Conservation (phyloP, 1,140 invertebrate species). For the Drosophila ogumai region DNA sequence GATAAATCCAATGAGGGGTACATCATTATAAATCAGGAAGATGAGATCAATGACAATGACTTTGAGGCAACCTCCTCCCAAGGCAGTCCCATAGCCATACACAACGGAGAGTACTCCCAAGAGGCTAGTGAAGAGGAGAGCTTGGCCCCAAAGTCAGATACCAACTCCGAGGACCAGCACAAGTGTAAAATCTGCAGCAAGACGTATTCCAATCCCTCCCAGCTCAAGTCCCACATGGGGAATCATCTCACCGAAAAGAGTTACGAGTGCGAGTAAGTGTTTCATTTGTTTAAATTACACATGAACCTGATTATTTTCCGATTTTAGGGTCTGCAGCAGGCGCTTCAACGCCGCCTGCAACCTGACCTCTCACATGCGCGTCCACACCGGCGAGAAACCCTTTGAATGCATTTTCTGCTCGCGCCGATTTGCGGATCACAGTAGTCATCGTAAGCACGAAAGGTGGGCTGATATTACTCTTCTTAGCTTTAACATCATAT, state of each 20-base stretch:
- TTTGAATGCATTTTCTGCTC: conserved; percentile 63
- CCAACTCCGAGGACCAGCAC: conserved; percentile 31
- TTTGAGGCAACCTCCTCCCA: conserved; percentile 4
- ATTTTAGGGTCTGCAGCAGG: conserved; percentile 66
- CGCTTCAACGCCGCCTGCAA: conserved; percentile 68
- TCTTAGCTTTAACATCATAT: not conserved
- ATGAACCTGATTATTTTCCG: not conserved
- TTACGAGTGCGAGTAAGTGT: conserved; percentile 75
- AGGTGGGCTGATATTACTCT: conserved; percentile 48
- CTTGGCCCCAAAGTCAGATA: not conserved
- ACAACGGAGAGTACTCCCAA: not conserved
- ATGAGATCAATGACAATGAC: not conserved
- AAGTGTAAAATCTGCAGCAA: conserved; percentile 57
- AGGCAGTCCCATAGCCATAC: conserved; percentile 1
- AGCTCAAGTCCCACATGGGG: conserved; percentile 53
- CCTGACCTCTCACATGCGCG: conserved; percentile 73
- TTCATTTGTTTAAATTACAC: not conserved
- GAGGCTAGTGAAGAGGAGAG: conserved; percentile 2
- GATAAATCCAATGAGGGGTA: not conserved
- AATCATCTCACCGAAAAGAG: conserved; percentile 49
- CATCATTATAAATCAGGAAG: not conserved
- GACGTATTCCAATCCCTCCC: conserved; percentile 32
- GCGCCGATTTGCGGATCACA: conserved; percentile 72
- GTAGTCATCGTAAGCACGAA: conserved; percentile 73
- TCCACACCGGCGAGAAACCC: conserved; percentile 78